Conservation (phyloP, 2,797 vertebrate genomes). For the Scomberomorus guttatus region DNA sequence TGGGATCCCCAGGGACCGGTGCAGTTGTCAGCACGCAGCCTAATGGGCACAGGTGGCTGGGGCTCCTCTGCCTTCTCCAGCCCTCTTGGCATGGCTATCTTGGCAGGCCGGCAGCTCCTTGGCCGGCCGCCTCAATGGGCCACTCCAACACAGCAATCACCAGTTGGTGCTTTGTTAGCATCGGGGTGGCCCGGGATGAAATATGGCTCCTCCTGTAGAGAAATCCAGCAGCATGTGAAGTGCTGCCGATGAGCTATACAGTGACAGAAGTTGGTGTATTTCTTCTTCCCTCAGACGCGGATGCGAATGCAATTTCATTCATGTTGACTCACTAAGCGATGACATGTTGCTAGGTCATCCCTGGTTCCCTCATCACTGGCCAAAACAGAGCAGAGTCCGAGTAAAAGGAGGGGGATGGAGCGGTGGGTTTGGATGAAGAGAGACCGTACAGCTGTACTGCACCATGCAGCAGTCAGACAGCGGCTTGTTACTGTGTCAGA, state of each 20-base stretch:
- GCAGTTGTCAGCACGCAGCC: constrained; percentile 78
- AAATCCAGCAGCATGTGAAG: constrained; percentile 59
- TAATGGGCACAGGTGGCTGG: constrained; percentile 83
- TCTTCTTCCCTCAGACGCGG: constrained; percentile 8
- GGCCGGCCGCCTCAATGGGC: constrained; percentile 70
- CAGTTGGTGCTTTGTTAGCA: constrained; percentile 79
- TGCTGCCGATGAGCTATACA: constrained; percentile 6
- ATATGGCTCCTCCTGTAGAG: constrained; percentile 60
- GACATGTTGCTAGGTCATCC: constrained; percentile 61
- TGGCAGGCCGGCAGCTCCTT: constrained; percentile 75
- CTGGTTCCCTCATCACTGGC: constrained; percentile 50
- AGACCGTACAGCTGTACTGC: constrained; percentile 71
- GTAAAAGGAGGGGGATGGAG: background rate
- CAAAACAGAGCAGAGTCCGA: constrained; percentile 18
- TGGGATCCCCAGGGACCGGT: constrained; percentile 65
- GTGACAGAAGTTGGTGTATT: constrained; percentile 40
- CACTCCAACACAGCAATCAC: constrained; percentile 77
- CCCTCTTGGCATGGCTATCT: constrained; percentile 73
- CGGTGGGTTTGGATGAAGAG: constrained; percentile 37
- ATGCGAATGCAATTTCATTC: constrained; percentile 34
- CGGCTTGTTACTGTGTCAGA: constrained; percentile 84
- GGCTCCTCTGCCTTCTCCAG: constrained; percentile 70
- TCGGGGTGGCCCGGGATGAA: constrained; percentile 77
- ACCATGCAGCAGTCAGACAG: constrained; percentile 72
- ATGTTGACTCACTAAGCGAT: constrained; percentile 48